Percentiles rank a stretch among this genome's conserved stretches.
Evolutionary conservation across 1,140 invertebrate genomes (phyloP).

Genomic region (Drosophila parabipectinata): DNA sequence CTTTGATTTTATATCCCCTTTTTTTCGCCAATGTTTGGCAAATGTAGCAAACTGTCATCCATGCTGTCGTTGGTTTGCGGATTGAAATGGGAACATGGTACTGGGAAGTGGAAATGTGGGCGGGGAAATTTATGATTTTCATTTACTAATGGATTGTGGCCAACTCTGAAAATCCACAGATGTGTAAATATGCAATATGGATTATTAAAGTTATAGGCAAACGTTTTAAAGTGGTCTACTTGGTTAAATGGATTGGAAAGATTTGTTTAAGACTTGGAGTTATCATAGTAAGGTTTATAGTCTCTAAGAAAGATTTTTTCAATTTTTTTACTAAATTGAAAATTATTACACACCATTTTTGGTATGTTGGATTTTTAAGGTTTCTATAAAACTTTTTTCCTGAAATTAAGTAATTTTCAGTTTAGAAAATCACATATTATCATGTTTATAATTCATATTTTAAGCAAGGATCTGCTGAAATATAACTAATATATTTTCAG

Average conservation of each 20-base stretch:
- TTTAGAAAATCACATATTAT: no score
- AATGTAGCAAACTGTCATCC: slow-evolving; percentile 71
- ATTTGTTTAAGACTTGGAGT: not conserved
- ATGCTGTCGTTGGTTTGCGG: slow-evolving; percentile 10
- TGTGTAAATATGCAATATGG: slow-evolving; percentile 66
- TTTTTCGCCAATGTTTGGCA: slow-evolving; percentile 60
- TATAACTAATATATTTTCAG: no score
- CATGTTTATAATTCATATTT: no score
- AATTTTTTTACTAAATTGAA: not conserved
- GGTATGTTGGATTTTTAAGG: not conserved
- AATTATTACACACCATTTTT: not conserved
- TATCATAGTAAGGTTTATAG: no score
- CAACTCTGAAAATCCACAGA: slow-evolving; percentile 64
- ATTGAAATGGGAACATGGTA: not conserved
- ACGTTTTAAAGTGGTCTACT: slow-evolving; percentile 22
- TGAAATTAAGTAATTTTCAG: not conserved
- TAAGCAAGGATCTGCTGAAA: no score
- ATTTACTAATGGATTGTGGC: slow-evolving; percentile 80
- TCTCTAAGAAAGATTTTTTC: no score
- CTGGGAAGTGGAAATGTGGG: not conserved
- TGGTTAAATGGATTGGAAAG: slow-evolving; percentile 36
- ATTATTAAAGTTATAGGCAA: slow-evolving; percentile 53
- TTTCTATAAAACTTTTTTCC: not conserved
- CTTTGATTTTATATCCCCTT: slow-evolving; percentile 66
- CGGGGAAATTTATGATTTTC: slow-evolving; percentile 73